Evolutionary conservation across 2,888 invertebrate genomes (phyloP).

Genomic region (Sisyra terminalis): DNA sequence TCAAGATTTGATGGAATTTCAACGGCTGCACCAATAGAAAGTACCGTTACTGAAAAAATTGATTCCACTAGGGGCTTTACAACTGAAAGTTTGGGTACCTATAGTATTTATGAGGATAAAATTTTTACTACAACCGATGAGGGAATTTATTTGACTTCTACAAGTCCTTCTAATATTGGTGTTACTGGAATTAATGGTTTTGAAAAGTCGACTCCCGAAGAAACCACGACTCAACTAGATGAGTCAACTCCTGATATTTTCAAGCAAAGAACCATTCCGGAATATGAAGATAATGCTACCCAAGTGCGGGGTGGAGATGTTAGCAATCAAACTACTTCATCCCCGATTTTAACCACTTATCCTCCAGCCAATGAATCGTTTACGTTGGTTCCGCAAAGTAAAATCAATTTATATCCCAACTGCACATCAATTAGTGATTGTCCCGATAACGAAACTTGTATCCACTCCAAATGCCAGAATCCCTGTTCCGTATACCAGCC

Average conservation of each 20-base stretch:
- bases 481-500: slow-evolving; percentile 33
- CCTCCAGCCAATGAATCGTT: neutral
- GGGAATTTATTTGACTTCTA: too few relatives aligned
- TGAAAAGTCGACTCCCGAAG: neutral
- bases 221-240: neutral
- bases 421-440: slow-evolving; percentile 21
- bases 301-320: neutral
- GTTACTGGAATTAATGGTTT: too few relatives aligned
- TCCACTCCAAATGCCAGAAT: slow-evolving; percentile 30
- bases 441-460: slow-evolving; percentile 28
- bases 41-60: too few relatives aligned
- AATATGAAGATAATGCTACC: neutral
- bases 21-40: too few relatives aligned
- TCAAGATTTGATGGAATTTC: too few relatives aligned
- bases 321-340: neutral
- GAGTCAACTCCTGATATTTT: neutral
- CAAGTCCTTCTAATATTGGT: too few relatives aligned
- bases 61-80: too few relatives aligned
- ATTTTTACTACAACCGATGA: too few relatives aligned
- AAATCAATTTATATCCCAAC: neutral
- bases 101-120: too few relatives aligned
- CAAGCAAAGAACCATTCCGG: neutral
- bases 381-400: too few relatives aligned
- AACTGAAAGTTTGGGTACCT: too few relatives aligned
- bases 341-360: neutral